phyloP scores from a whole-genome alignment of 2,113 vertebrate genomes.

The Cryptomyrus ogoouensis region DNA sequence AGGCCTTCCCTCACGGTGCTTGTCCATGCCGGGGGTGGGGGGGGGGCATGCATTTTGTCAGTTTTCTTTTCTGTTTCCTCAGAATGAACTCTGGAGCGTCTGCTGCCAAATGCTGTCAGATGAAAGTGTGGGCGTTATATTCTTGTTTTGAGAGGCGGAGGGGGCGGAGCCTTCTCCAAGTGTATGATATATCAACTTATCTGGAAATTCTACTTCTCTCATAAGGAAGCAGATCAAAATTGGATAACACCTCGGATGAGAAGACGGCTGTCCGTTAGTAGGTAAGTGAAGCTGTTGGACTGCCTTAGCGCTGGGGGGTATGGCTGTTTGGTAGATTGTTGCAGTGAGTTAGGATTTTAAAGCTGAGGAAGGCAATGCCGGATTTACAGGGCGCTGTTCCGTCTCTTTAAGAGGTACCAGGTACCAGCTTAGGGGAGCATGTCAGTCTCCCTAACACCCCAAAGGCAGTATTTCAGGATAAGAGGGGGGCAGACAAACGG shows the following conservation, averaged over 20 bases:
- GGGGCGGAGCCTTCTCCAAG: background rate
- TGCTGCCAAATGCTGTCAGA: background rate
- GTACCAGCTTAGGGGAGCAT: background rate
- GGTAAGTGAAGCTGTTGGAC: slow-evolving; percentile 4
- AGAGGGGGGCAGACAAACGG: too few relatives aligned
- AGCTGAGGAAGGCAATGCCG: background rate
- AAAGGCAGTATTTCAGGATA: background rate
- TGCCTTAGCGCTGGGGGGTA: background rate
- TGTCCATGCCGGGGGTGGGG: too few relatives aligned
- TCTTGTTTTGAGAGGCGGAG: background rate
- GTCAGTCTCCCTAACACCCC: background rate
- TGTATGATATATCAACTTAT: slow-evolving; percentile 16
- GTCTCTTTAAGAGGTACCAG: background rate
- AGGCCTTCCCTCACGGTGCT: background rate
- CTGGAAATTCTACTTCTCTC: slow-evolving; percentile 34
- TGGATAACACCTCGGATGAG: background rate
- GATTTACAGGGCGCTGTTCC: background rate
- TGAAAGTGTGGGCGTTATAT: slow-evolving; percentile 18
- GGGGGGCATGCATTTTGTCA: background rate
- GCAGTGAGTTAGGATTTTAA: background rate
- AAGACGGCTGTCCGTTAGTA: background rate
- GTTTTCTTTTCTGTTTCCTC: slow-evolving; percentile 2
- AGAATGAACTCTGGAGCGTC: background rate
- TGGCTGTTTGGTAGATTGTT: background rate
- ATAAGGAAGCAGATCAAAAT: slow-evolving; percentile 30